These are phyloP conservation scores for Drosophila lacicola DNA, from an alignment of 2,888 invertebrate genomes.

Conservation along the genomic window DNA sequence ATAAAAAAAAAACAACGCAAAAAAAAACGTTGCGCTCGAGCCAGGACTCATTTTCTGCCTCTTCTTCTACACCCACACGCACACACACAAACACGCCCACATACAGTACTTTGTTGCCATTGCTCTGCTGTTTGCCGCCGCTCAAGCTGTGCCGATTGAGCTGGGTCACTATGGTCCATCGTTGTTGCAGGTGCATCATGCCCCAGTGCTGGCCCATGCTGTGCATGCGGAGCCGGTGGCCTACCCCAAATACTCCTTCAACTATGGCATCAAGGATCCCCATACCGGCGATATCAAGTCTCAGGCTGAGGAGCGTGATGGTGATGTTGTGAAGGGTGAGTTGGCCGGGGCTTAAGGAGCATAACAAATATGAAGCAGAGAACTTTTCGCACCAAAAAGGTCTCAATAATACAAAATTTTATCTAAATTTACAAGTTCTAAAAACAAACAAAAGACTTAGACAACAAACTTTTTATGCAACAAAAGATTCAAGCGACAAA, in stretches of 20 bases:
- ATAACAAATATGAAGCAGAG: background rate
- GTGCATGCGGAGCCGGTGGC: conserved; percentile 85
- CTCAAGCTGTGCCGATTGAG: conserved; percentile 84
- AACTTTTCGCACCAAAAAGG: no score
- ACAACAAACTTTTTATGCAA: conserved; percentile 16
- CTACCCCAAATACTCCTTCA: conserved; percentile 90
- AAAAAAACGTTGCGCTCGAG: conserved; percentile 11
- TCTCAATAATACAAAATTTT: no score
- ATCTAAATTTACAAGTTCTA: background rate
- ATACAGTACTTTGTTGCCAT: conserved; percentile 84
- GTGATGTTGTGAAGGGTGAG: conserved; percentile 88
- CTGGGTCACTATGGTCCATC: conserved; percentile 83
- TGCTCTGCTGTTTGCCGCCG: conserved; percentile 82
- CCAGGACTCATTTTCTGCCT: conserved; percentile 53
- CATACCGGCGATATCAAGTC: conserved; percentile 91
- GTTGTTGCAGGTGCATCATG: conserved; percentile 75
- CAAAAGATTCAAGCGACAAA: conserved; percentile 56
- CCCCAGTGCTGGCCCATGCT: conserved; percentile 81
- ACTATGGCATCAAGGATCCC: conserved; percentile 89
- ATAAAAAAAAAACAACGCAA: background rate
- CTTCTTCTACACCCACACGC: conserved; percentile 26
- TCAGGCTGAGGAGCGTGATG: conserved; percentile 89
- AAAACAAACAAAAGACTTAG: conserved; percentile 30
- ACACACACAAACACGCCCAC: conserved; percentile 24
- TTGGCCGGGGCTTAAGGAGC: background rate